These are phyloP conservation scores for Amblyopsis hoosieri DNA, from an alignment of 2,797 vertebrate species.

Conservation along the genomic window DNA sequence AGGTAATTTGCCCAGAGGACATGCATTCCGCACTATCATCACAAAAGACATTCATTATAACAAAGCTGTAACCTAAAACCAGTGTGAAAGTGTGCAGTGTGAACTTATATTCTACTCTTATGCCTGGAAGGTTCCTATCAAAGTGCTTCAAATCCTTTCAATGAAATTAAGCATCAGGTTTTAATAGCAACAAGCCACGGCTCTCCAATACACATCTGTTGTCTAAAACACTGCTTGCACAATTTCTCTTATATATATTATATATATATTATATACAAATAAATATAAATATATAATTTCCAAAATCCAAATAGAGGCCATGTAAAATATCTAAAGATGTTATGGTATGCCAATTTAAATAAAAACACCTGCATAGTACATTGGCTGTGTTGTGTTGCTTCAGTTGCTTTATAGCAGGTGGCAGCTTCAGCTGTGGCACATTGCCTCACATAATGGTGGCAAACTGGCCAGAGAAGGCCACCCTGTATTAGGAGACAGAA, in stretches of 20 bases:
- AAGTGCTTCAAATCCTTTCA: conserved; percentile 1
- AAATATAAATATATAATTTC: too few relatives aligned
- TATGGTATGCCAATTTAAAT: too few relatives aligned
- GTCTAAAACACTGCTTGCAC: not conserved
- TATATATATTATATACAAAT: not conserved
- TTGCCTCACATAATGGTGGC: conserved; percentile 27
- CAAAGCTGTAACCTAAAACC: conserved; percentile 28
- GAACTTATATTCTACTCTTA: conserved; percentile 21
- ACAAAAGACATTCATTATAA: conserved; percentile 42
- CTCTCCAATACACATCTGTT: not conserved
- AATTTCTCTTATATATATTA: not conserved
- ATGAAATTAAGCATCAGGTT: not conserved
- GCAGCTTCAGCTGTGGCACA: not conserved
- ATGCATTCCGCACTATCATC: conserved; percentile 41
- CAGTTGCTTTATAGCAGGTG: not conserved
- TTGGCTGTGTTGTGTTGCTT: too few relatives aligned
- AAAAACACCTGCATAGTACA: too few relatives aligned
- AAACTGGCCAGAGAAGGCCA: conserved; percentile 42
- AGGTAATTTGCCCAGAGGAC: conserved; percentile 41
- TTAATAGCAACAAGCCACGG: not conserved
- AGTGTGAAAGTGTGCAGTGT: not conserved
- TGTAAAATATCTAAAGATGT: too few relatives aligned
- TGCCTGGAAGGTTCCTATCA: not conserved
- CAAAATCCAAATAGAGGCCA: too few relatives aligned
- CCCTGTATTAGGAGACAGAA: conserved; percentile 2